phyloP scores from a whole-genome alignment of 2,797 vertebrate species.

The Cyclura pinguis region DNA sequence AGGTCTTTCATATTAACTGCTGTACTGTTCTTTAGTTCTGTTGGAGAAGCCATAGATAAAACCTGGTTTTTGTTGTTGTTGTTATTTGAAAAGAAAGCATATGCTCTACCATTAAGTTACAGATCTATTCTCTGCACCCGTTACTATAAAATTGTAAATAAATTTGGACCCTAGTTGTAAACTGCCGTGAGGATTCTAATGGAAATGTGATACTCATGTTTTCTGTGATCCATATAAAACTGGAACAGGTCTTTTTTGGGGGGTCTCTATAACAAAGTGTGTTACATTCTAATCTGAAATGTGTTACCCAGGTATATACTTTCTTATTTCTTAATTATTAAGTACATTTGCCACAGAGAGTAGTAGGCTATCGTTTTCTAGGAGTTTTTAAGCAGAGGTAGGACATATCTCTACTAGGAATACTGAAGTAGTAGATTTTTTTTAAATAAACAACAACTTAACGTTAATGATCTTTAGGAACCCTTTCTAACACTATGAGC shows the following conservation, averaged over 20 bases:
- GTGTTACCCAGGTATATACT: background rate
- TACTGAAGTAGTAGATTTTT: background rate
- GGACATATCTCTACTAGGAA: background rate
- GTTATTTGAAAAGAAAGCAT: background rate
- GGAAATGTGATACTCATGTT: background rate
- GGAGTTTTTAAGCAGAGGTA: background rate
- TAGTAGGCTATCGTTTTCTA: background rate
- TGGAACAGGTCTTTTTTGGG: conserved; percentile 49
- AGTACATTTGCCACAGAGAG: background rate
- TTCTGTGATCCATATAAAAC: conserved; percentile 45
- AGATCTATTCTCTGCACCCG: conserved; percentile 58
- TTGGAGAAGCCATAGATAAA: background rate
- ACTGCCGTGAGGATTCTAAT: background rate
- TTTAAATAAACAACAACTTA: too few species aligned
- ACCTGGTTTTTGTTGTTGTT: background rate
- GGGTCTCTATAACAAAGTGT: conserved; percentile 49
- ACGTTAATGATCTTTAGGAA: background rate
- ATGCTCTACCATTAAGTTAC: background rate
- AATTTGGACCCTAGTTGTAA: background rate
- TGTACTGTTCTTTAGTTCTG: background rate
- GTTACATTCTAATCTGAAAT: conserved; percentile 16
- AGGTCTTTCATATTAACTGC: background rate
- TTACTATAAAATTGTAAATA: conserved; percentile 41
- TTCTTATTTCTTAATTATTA: background rate
- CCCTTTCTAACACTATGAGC: background rate